Conservation (phyloP, 2,113 vertebrate genomes). For the Plecturocebus donacophilus region DNA sequence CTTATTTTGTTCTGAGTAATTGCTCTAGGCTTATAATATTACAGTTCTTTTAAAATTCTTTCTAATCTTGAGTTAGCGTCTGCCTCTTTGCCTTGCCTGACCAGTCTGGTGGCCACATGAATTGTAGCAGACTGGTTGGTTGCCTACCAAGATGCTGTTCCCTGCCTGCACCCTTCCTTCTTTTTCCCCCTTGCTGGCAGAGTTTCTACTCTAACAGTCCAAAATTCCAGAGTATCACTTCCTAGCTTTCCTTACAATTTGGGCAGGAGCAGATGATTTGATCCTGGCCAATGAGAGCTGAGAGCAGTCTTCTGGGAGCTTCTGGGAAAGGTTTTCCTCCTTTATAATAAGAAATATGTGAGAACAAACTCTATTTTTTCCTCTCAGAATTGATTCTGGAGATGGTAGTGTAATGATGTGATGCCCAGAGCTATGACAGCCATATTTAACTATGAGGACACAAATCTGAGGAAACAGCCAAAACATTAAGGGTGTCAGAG, state of each 20-base stretch:
- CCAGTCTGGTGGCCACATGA: not conserved
- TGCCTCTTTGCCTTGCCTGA: not conserved
- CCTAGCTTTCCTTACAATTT: not conserved
- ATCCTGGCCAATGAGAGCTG: not conserved
- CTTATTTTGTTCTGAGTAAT: not conserved
- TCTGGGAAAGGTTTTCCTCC: not conserved
- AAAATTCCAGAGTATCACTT: not conserved
- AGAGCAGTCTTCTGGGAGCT: not conserved
- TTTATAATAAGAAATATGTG: not conserved
- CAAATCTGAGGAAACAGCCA: not conserved
- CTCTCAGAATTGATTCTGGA: not conserved
- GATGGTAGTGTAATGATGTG: not conserved
- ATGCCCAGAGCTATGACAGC: not conserved
- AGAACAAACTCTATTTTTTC: not conserved
- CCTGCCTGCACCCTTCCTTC: not conserved
- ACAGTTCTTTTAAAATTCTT: not conserved
- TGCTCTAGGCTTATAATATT: not conserved
- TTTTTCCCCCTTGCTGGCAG: not conserved
- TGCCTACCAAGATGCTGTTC: not conserved
- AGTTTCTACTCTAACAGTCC: not conserved
- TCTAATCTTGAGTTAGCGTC: not conserved
- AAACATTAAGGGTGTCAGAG: not conserved
- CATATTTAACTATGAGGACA: not conserved
- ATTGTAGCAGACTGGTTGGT: not conserved
- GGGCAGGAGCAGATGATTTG: not conserved